Evolutionary conservation across 2,888 invertebrate genomes (phyloP), one percentile per base, ranked within the genome.

Genomic region (Cerceris ruficornis): DNA sequence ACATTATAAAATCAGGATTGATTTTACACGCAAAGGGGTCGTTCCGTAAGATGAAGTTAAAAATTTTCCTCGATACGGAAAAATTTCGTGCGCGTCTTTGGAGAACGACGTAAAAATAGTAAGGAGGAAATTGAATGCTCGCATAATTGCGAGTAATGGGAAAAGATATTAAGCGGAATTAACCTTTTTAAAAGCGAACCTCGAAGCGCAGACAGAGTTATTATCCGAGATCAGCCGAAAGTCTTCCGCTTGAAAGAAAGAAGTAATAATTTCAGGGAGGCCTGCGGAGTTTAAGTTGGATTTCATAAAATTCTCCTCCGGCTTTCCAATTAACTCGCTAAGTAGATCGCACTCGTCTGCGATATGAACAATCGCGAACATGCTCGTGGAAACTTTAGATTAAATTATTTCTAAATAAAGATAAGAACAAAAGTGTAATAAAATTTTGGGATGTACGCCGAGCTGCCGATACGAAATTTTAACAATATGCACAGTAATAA

Each of bases 291-390:
- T 55, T 65, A 39, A 60, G 49, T 69, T 64, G 57, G 68, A 71
- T 71, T 72, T 65, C 60, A 49, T 49, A 15, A 70, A 77, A 80
- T 69, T 58, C 41, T 65, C 7, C 59, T 42, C 7, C 58, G 61
- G 43, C 72, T 55, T 75, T 75, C 54, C 72, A 62, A 72, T 74
- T 72, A 62, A 74, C 60, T 14, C 49, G 41, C 60, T 28, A 62
- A 71, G 75, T 61, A 52, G 50, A 66, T 49, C 68, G 54, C 61
- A 70, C 70, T 74, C 46, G 69, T 58, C 39, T 42, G 59, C 15
- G 49, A 39, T 14, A 52, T 9, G 72, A 60, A 17, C 15, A 49
- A 61, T 46, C 57, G 46, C 17, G 69, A 52, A 66, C 64, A 55
- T 42, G 61, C 6, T 11, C 50, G n/a, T n/a, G n/a, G 13, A 50